These are phyloP conservation scores for Brachionus koreanus DNA, from an alignment of 1,140 invertebrate species.

Conservation along the genomic window DNA sequence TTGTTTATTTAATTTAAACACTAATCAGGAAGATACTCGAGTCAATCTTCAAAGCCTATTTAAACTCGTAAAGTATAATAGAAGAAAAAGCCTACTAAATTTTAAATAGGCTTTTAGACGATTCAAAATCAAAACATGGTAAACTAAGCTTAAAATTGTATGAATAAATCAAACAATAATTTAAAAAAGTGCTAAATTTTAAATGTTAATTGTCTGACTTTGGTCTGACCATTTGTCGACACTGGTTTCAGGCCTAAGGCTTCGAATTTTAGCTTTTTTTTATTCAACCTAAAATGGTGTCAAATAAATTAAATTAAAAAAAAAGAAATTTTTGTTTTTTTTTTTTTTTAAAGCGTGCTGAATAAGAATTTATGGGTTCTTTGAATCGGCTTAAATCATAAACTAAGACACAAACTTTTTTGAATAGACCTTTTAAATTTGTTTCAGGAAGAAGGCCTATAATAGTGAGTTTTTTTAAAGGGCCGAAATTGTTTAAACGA, in stretches of 20 bases:
- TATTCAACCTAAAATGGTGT: neutral
- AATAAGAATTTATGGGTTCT: neutral
- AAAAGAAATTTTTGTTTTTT: neutral
- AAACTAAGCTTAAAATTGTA: neutral
- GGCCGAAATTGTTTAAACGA: neutral
- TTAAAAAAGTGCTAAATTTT: neutral
- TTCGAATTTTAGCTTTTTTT: neutral
- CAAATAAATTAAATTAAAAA: neutral
- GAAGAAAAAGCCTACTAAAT: neutral
- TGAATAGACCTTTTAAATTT: neutral
- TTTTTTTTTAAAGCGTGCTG: neutral
- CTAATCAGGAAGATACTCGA: neutral
- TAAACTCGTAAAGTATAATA: neutral
- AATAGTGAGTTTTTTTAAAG: neutral
- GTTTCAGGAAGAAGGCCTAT: neutral
- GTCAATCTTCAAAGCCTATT: neutral
- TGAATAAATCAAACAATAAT: neutral
- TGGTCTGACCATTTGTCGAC: neutral
- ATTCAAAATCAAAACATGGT: neutral
- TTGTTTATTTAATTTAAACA: neutral
- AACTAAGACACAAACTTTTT: neutral
- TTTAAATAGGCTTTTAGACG: neutral
- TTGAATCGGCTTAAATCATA: neutral
- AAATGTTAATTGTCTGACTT: constrained; percentile 9
- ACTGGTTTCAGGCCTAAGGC: neutral